Percentiles rank a stretch among this genome's conserved stretches.
phyloP scores from a whole-genome alignment of 2,797 vertebrate species.

The Coregonus sp. region DNA sequence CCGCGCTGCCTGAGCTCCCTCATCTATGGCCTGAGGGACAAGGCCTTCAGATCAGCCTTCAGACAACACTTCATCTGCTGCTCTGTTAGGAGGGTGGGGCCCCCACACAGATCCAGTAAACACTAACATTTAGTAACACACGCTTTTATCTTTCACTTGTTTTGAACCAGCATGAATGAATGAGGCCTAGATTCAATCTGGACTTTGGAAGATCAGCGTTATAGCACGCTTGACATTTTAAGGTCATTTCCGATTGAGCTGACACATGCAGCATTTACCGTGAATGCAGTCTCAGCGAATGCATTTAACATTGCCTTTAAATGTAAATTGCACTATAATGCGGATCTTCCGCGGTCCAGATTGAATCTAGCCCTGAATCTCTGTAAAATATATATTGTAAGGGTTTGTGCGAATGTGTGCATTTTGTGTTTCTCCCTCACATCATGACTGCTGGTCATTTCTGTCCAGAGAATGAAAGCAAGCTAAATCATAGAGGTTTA shows the following conservation, averaged over 20 bases:
- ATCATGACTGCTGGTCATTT: neutral
- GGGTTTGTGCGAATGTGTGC: neutral
- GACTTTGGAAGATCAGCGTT: neutral
- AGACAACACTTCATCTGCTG: slow-evolving; percentile 11
- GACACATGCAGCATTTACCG: neutral
- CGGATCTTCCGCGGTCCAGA: too few species aligned
- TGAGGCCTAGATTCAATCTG: neutral
- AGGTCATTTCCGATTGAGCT: neutral
- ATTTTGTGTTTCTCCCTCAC: neutral
- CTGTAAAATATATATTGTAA: neutral
- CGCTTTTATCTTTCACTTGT: neutral
- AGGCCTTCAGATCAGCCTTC: slow-evolving; percentile 13
- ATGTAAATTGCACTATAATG: neutral
- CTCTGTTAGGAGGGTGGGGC: neutral
- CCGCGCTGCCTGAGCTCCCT: slow-evolving; percentile 27
- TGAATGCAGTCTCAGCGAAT: neutral
- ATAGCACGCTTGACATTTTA: neutral
- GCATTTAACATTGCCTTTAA: neutral
- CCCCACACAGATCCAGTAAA: neutral
- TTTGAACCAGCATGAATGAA: neutral
- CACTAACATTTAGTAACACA: neutral
- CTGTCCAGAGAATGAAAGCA: neutral
- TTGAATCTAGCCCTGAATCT: neutral
- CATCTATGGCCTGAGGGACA: slow-evolving; percentile 32
- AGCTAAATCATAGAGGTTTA: neutral